These are phyloP conservation scores for Chrysolina haemoptera DNA, from an alignment of 2,888 invertebrate species.

Conservation along the genomic window DNA sequence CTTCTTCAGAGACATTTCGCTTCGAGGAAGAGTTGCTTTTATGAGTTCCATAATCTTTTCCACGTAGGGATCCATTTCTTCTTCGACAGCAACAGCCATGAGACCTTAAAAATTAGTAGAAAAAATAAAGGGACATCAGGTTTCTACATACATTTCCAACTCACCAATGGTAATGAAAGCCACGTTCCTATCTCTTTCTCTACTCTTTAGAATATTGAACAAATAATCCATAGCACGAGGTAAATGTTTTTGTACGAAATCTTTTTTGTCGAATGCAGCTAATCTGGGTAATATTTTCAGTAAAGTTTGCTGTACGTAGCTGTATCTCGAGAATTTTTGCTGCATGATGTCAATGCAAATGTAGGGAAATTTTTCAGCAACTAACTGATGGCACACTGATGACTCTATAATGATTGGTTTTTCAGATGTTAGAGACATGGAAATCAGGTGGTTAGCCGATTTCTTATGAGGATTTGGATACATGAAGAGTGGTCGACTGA, in stretches of 20 bases:
- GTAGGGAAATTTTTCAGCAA: conserved; percentile 86
- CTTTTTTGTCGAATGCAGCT: conserved; percentile 91
- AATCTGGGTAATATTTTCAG: conserved; percentile 90
- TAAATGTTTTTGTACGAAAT: conserved; percentile 84
- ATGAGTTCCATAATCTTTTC: conserved; percentile 88
- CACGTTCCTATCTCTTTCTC: conserved; percentile 88
- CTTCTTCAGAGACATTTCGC: conserved; percentile 85
- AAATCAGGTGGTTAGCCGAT: conserved; percentile 60
- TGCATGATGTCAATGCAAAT: conserved; percentile 86
- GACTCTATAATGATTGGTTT: conserved; percentile 85
- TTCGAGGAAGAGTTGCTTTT: conserved; percentile 73
- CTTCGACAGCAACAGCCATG: conserved; percentile 90
- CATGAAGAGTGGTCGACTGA: conserved; percentile 61
- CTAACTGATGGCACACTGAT: conserved; percentile 85
- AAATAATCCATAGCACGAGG: conserved; percentile 84
- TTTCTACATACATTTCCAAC: neutral
- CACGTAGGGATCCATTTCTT: conserved; percentile 85
- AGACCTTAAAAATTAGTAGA: conserved; percentile 66
- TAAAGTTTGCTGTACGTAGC: conserved; percentile 89
- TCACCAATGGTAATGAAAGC: conserved; percentile 91
- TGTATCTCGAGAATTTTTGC: conserved; percentile 82
- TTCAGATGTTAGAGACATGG: conserved; percentile 72
- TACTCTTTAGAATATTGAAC: conserved; percentile 81
- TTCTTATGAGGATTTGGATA: conserved; percentile 70
- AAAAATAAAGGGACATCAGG: neutral